phyloP scores from a whole-genome alignment of 2,797 vertebrate genomes.

The Acanthurus tractus region DNA sequence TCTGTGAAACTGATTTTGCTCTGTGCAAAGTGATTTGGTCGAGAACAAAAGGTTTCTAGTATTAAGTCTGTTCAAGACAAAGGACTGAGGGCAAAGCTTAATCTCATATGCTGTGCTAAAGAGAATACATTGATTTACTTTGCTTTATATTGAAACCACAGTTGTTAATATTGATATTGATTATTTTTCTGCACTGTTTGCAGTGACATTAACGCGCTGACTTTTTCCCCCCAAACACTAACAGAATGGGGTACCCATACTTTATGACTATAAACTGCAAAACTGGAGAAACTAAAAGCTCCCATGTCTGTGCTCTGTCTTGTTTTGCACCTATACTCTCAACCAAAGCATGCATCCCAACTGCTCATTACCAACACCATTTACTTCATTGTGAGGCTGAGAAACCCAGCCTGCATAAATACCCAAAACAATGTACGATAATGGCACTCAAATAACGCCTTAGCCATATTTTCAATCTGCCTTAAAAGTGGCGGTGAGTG shows the following conservation, averaged over 20 bases:
- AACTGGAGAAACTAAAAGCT: conserved; percentile 20
- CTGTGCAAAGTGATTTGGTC: conserved; percentile 41
- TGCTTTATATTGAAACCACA: background rate
- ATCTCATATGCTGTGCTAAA: conserved; percentile 30
- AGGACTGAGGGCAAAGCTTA: conserved; percentile 25
- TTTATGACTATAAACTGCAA: background rate
- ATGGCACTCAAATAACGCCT: conserved; percentile 44
- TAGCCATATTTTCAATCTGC: conserved; percentile 62
- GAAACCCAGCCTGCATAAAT: conserved; percentile 40
- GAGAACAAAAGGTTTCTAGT: conserved; percentile 52
- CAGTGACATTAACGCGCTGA: conserved; percentile 17
- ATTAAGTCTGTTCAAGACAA: conserved; percentile 40
- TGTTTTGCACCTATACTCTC: conserved; percentile 25
- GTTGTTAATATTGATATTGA: conserved; percentile 27
- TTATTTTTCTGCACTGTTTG: conserved; percentile 14
- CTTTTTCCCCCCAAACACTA: conserved; percentile 20
- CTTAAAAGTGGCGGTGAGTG: conserved; percentile 54
- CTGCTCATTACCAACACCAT: conserved; percentile 46
- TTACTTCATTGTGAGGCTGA: conserved; percentile 32
- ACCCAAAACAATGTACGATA: conserved; percentile 49
- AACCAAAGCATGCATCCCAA: conserved; percentile 20
- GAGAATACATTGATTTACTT: conserved; percentile 20
- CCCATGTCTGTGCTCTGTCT: conserved; percentile 28
- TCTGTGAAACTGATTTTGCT: conserved; percentile 57
- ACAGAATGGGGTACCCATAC: background rate